Base-by-base conservation (phyloP, 2,797 vertebrate genomes). In the Pseudochromis fuscus region DNA sequence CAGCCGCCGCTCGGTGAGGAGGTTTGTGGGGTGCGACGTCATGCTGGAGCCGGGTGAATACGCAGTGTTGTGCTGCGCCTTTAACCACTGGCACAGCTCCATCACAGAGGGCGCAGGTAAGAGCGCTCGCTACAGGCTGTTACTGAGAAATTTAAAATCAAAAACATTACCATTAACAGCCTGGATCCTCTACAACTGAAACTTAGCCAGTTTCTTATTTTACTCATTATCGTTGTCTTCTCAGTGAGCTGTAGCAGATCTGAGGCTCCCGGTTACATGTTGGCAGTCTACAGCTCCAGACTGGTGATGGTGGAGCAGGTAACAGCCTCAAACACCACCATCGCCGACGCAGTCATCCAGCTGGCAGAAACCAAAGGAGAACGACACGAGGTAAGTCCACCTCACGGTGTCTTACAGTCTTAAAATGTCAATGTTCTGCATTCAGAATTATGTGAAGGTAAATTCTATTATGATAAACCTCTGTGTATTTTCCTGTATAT, bases 31-130 rank as follows among this genome's bases (percentile, higher is more conserved):
- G 86, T 97, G 97, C 0, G 96, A 97, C 0, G 92, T 96, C 31
- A 97, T 97, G 96, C 93, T 98, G 93, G 96, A 97, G 89, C 97
- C 96, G 0, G 97, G 97, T 25, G 96, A 97, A 40, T 98, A 98
- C 0, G 96, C 95, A 0, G 96, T 96, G 0, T 95, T 97, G 51
- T 96, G 97, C 94, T 96, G 96, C 59, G 97, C 97, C 74, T 98
- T 98, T 84, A 98, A 98, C 92, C 97, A 98, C 93, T 97, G 97
- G 96, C 90, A 83, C 44, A 19, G 92, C 0, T 3, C 65, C 15
- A 62, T 60, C 37, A 2, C 70, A 0, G 79, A 77, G 4, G 62
- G 46, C 1, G 9, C 48, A 1, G 1, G 87, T 87, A 27, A 7
- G 40, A 19, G 7, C 10, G 10, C 13, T 35, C 13, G 33, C 10